These are phyloP conservation scores for Pithys albifrons DNA, from an alignment of 2,113 vertebrate species.

Conservation along the genomic window DNA sequence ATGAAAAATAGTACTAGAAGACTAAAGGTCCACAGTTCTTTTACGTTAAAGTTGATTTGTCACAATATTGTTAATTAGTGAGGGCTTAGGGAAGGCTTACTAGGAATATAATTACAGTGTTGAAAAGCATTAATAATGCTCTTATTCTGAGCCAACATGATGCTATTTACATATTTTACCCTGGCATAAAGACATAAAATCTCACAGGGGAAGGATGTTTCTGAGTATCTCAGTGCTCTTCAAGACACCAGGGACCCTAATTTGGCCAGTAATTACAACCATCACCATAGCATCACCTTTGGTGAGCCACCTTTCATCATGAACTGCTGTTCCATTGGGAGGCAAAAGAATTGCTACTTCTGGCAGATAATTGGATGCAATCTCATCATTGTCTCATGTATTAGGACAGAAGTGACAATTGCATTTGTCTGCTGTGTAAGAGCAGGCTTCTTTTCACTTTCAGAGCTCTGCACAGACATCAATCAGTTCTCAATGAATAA, in stretches of 20 bases:
- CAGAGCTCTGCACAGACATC: not conserved
- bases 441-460: not conserved
- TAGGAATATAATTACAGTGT: constrained; percentile 71
- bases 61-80: constrained; percentile 70
- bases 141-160: constrained; percentile 51
- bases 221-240: not conserved
- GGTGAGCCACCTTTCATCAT: not conserved
- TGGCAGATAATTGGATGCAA: not conserved
- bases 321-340: not conserved
- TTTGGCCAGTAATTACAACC: constrained; percentile 30
- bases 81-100: constrained; percentile 70
- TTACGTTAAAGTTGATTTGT: constrained; percentile 71
- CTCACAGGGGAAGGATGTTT: not conserved
- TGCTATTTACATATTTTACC: constrained; percentile 62
- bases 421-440: not conserved
- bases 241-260: constrained; percentile 10
- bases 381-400: not conserved
- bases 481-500: constrained; percentile 1
- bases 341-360: not conserved
- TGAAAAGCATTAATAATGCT: constrained; percentile 68
- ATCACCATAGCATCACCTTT: not conserved
- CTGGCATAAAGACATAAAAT: constrained; percentile 15
- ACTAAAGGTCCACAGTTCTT: constrained; percentile 45
- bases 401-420: constrained; percentile 6
- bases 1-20: constrained; percentile 51